These are phyloP conservation scores for Pegoplata infirma DNA, from an alignment of 2,888 invertebrate genomes.

Conservation along the genomic window DNA sequence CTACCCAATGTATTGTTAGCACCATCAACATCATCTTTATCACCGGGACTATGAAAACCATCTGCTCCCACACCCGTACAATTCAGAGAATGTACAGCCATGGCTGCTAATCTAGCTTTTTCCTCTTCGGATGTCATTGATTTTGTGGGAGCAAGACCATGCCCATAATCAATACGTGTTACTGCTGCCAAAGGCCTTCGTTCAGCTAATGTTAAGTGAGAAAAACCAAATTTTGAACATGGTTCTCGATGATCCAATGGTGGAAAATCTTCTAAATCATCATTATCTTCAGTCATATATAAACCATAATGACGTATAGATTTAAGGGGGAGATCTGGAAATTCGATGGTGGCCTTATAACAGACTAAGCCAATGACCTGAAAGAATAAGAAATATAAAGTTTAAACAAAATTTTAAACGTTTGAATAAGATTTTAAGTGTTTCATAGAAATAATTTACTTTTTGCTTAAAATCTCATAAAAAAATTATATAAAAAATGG, in stretches of 20 bases:
- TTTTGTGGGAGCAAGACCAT: slow-evolving; percentile 67
- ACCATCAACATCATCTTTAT: slow-evolving; percentile 50
- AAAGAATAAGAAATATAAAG: neutral
- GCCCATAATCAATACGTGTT: slow-evolving; percentile 72
- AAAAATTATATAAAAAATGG: too few species aligned
- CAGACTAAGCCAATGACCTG: slow-evolving; percentile 92
- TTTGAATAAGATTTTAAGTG: too few species aligned
- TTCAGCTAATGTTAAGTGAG: slow-evolving; percentile 92
- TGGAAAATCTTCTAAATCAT: slow-evolving; percentile 92
- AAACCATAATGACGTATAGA: slow-evolving; percentile 88
- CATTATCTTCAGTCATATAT: slow-evolving; percentile 97
- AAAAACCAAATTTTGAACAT: slow-evolving; percentile 95
- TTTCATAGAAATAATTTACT: too few species aligned
- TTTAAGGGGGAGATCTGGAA: slow-evolving; percentile 82
- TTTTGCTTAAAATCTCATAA: too few species aligned
- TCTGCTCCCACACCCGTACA: slow-evolving; percentile 70
- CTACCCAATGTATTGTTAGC: slow-evolving; percentile 68
- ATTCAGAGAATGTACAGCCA: slow-evolving; percentile 70
- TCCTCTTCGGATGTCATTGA: slow-evolving; percentile 79
- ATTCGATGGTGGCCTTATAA: slow-evolving; percentile 86
- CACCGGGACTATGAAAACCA: slow-evolving; percentile 72
- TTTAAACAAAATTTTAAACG: too few species aligned
- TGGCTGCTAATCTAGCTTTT: slow-evolving; percentile 71
- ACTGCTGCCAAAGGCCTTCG: slow-evolving; percentile 77
- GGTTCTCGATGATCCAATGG: slow-evolving; percentile 92